A percentile compares a stretch with the other conserved stretches of the same genome.
phyloP scores from a whole-genome alignment of 2,113 vertebrate species.

The Crotalus horridus region DNA sequence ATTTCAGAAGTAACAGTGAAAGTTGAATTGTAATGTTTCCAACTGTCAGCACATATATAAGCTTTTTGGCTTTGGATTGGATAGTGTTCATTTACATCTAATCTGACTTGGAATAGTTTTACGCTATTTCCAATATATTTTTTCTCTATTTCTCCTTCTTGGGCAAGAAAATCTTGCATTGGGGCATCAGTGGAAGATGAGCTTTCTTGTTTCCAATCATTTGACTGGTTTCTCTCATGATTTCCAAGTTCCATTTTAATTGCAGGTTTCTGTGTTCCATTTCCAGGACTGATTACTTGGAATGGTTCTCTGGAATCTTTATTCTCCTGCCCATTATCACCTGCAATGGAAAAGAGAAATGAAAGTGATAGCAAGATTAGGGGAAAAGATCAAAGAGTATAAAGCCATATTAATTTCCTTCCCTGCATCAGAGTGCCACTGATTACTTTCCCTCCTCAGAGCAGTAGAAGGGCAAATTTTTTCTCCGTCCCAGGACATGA shows the following conservation, averaged over 20 bases:
- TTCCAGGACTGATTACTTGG: not conserved
- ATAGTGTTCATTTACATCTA: not conserved
- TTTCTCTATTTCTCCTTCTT: not conserved
- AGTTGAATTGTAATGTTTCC: not conserved
- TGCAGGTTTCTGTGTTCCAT: not conserved
- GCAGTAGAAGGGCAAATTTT: not conserved
- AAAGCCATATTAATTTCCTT: not conserved
- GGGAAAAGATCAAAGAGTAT: not conserved
- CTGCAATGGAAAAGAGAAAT: not conserved
- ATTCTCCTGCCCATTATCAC: not conserved
- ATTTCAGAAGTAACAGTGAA: not conserved
- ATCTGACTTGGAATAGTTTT: not conserved
- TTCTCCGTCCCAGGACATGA: not conserved
- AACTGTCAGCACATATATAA: not conserved
- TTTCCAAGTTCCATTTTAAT: not conserved
- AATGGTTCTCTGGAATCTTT: not conserved
- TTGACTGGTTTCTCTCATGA: not conserved
- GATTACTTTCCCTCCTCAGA: too few relatives aligned
- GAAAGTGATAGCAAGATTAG: not conserved
- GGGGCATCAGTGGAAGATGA: not conserved
- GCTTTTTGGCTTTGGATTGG: not conserved
- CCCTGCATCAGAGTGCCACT: not conserved
- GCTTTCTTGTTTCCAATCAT: not conserved
- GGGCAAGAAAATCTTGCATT: not conserved
- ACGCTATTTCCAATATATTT: not conserved